Percentiles rank a stretch among this genome's conserved stretches.
Evolutionary conservation across 2,797 vertebrate genomes (phyloP).

Genomic region (Microchirus variegatus): DNA sequence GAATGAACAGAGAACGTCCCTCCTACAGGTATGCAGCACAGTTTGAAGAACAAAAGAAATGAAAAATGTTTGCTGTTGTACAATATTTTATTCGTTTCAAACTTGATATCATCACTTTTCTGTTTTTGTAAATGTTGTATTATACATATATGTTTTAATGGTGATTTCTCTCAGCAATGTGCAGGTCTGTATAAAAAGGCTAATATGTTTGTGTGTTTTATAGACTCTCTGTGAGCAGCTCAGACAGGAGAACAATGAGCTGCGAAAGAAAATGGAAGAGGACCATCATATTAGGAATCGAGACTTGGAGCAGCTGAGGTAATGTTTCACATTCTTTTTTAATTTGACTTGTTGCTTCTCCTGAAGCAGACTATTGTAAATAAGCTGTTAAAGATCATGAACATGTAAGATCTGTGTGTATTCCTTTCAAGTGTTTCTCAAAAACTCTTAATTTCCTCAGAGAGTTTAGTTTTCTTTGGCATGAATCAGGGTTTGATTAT

Average conservation of each 20-base stretch:
- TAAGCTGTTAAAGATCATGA: conserved; percentile 7
- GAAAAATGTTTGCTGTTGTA: background rate
- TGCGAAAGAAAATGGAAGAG: conserved; percentile 93
- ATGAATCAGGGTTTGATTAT: background rate
- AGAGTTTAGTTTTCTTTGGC: background rate
- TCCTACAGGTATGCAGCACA: conserved; percentile 86
- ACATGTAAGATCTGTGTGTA: background rate
- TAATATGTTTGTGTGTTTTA: conserved; percentile 17
- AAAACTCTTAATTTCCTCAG: conserved; percentile 4
- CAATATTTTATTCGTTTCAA: no score
- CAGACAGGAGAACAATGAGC: conserved; percentile 93
- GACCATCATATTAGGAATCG: conserved; percentile 94
- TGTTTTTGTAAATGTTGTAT: no score
- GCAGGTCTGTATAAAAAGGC: no score
- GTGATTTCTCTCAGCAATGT: no score
- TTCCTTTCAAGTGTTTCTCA: background rate
- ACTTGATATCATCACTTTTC: no score
- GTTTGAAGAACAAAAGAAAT: background rate
- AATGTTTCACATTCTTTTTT: conserved; percentile 38
- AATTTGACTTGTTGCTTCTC: conserved; percentile 13
- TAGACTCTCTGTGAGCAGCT: conserved; percentile 96
- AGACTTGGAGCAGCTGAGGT: conserved; percentile 93
- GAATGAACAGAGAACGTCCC: conserved; percentile 94
- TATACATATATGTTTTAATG: no score
- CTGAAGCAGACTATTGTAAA: conserved; percentile 2